These are phyloP conservation scores for Drymodes brunneopygia DNA, from an alignment of 2,113 vertebrate genomes.

Conservation along the genomic window DNA sequence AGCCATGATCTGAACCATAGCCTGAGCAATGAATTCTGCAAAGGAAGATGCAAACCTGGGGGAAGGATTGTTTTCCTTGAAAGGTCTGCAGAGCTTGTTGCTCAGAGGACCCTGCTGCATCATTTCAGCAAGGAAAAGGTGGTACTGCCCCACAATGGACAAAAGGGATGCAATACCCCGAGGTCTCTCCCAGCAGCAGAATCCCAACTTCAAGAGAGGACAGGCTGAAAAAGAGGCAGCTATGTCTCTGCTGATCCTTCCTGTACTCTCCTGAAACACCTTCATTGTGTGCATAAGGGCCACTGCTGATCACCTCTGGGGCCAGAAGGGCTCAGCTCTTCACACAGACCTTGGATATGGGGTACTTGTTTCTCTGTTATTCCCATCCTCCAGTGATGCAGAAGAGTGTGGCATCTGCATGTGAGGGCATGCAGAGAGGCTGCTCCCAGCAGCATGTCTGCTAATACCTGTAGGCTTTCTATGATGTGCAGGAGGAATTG, in stretches of 20 bases:
- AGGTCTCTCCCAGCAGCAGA: neutral
- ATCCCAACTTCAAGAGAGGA: neutral
- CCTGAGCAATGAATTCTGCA: neutral
- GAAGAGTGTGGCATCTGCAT: neutral
- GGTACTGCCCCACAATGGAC: conserved; percentile 48
- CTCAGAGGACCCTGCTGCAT: neutral
- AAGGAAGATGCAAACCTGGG: neutral
- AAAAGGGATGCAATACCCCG: neutral
- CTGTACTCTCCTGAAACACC: neutral
- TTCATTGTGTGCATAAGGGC: neutral
- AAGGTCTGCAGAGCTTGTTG: neutral
- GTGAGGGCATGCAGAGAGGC: neutral
- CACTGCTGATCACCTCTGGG: neutral
- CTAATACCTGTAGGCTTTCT: neutral
- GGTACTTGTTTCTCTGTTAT: neutral
- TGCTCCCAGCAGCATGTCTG: neutral
- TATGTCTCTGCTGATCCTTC: neutral
- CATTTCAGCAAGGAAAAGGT: neutral
- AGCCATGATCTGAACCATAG: accelerated
- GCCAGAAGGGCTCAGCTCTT: neutral
- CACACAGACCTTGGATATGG: neutral
- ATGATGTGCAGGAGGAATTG: neutral
- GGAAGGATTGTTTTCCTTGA: neutral
- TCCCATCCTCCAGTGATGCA: neutral
- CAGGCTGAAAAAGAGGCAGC: neutral